phyloP scores from a whole-genome alignment of 2,888 invertebrate species.

The Aromia moschata region DNA sequence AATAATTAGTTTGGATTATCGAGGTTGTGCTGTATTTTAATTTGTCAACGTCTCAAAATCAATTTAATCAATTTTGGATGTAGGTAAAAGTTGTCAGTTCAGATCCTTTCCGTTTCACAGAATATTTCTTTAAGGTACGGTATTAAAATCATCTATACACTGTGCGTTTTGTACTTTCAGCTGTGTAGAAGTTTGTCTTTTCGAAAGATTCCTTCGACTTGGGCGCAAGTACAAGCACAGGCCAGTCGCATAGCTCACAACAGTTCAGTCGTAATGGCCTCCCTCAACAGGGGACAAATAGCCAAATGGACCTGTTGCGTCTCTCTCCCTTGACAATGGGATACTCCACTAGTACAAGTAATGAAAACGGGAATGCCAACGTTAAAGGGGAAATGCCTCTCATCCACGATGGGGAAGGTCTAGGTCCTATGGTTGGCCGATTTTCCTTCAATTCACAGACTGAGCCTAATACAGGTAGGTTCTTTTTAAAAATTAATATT shows the following conservation, averaged over 20 bases:
- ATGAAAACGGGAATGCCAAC: conserved; percentile 3
- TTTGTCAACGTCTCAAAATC: too few species aligned
- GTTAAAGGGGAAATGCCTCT: conserved; percentile 66
- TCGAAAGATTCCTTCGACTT: conserved; percentile 47
- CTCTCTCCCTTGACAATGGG: conserved; percentile 33
- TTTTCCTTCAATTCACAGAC: conserved; percentile 37
- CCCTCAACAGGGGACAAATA: not conserved
- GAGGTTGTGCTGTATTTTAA: too few species aligned
- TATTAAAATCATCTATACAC: not conserved
- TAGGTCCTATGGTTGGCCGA: conserved; percentile 78
- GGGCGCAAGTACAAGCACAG: conserved; percentile 30
- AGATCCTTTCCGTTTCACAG: not conserved
- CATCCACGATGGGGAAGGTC: conserved; percentile 80
- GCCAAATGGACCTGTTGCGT: conserved; percentile 28
- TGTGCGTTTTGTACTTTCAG: conserved; percentile 45
- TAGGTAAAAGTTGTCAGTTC: too few species aligned
- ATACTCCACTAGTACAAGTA: conserved; percentile 15
- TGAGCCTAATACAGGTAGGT: conserved; percentile 40
- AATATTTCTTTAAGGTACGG: not conserved
- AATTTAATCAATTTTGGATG: too few species aligned
- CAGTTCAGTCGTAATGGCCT: conserved; percentile 22
- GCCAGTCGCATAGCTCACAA: conserved; percentile 20
- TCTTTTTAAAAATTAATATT: too few species aligned
- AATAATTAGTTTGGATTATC: too few species aligned
- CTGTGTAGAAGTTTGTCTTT: conserved; percentile 59